These are phyloP conservation scores for Semaprochilodus insignis DNA, from an alignment of 2,797 vertebrate species.

Conservation along the genomic window DNA sequence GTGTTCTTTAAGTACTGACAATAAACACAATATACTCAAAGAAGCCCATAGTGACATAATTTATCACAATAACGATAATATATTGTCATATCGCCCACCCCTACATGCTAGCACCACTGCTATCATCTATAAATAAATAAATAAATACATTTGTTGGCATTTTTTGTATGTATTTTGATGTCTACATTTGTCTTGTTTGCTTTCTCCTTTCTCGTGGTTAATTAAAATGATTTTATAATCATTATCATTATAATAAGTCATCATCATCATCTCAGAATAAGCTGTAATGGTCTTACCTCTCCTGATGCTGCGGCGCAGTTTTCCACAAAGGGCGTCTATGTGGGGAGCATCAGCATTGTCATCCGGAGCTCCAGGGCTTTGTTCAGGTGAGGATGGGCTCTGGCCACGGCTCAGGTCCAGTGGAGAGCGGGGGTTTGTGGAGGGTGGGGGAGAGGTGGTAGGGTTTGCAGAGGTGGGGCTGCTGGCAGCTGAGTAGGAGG, in stretches of 20 bases:
- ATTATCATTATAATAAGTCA: background rate
- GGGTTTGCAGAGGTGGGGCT: slow-evolving; percentile 87
- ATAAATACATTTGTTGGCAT: no score
- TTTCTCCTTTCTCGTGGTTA: background rate
- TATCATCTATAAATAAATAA: no score
- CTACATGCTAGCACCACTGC: no score
- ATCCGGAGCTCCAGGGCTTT: slow-evolving; percentile 79
- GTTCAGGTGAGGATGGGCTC: slow-evolving; percentile 84
- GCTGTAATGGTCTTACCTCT: slow-evolving; percentile 78
- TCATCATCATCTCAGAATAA: background rate
- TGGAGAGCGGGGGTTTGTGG: slow-evolving; percentile 74
- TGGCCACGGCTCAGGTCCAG: slow-evolving; percentile 82
- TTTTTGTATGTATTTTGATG: no score
- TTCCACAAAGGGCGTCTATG: slow-evolving; percentile 87
- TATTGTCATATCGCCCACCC: no score
- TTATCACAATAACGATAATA: no score
- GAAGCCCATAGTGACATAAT: no score
- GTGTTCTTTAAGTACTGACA: no score
- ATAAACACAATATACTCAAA: no score
- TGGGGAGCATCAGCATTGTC: slow-evolving; percentile 85
- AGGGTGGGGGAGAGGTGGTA: slow-evolving; percentile 74
- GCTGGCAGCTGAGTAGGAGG: slow-evolving; percentile 81
- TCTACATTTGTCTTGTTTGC: background rate
- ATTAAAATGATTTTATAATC: background rate
- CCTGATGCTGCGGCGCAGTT: slow-evolving; percentile 89